Percentiles rank a stretch among this genome's conserved stretches.
Evolutionary conservation across 2,888 invertebrate species (phyloP).

Genomic region (Drosophila birchii): DNA sequence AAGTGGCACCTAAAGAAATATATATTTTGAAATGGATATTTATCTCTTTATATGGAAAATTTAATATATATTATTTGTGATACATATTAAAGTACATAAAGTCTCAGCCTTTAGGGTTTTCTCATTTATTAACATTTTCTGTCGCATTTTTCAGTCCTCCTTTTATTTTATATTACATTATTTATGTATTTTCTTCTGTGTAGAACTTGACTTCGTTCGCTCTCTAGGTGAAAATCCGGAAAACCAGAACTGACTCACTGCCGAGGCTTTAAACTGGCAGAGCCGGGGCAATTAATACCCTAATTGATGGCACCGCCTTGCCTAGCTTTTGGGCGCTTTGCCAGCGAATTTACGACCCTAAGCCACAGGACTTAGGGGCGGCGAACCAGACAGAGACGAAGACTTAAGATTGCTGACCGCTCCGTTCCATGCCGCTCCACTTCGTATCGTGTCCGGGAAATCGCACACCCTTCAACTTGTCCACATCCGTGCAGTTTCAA

Average conservation of each 20-base stretch:
- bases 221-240: background rate
- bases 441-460: conserved; percentile 9
- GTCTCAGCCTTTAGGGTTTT: background rate
- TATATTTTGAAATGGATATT: background rate
- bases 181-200: background rate
- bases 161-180: background rate
- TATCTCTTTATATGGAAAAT: background rate
- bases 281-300: conserved; percentile 66
- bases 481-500: conserved; percentile 44
- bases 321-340: conserved; percentile 61
- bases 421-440: background rate
- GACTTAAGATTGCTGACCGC: conserved; percentile 47
- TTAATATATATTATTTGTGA: background rate
- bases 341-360: conserved; percentile 63
- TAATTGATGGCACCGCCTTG: conserved; percentile 68
- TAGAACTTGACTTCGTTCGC: background rate
- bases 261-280: background rate
- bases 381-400: conserved; percentile 42
- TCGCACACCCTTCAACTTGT: conserved; percentile 68
- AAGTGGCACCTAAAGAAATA: background rate
- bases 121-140: background rate
- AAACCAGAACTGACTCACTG: conserved; percentile 30
- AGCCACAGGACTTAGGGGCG: conserved; percentile 72
- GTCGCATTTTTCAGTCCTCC: too few species aligned
- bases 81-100: background rate